Percentiles rank a stretch among this genome's conserved stretches.
phyloP scores from a whole-genome alignment of 2,888 invertebrate genomes.

The Tubulanus polymorphus region DNA sequence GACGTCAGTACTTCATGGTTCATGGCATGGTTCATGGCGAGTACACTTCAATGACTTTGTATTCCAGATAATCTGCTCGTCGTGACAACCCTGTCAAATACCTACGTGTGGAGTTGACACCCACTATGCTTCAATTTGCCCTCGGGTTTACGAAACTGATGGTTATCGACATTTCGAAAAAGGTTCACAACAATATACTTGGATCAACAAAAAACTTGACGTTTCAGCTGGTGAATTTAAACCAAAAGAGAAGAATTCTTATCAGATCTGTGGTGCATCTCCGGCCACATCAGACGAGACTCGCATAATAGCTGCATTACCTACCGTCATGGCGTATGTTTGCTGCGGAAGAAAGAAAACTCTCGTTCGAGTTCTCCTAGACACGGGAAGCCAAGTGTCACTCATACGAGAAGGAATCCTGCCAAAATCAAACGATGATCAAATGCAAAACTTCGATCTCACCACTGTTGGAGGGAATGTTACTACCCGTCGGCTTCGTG shows the following conservation, averaged over 20 bases:
- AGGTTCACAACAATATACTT: too few relatives aligned
- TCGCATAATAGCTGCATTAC: too few relatives aligned
- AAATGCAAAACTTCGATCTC: constrained; percentile 2
- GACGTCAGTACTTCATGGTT: too few relatives aligned
- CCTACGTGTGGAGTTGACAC: not conserved
- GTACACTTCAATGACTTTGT: too few relatives aligned
- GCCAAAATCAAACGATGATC: not conserved
- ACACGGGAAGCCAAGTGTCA: constrained; percentile 4
- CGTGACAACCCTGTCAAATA: not conserved
- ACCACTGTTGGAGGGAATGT: constrained; percentile 2
- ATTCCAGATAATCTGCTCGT: too few relatives aligned
- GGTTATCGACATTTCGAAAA: not conserved
- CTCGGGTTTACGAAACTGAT: not conserved
- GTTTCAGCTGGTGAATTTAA: not conserved
- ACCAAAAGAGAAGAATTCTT: too few relatives aligned
- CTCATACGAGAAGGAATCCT: constrained; percentile 1
- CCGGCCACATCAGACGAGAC: too few relatives aligned
- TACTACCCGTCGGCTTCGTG: not conserved
- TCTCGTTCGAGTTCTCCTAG: constrained; percentile 2
- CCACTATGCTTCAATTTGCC: not conserved
- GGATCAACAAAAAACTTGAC: too few relatives aligned
- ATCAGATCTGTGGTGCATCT: too few relatives aligned
- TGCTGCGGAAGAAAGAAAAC: constrained; percentile 4
- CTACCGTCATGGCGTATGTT: constrained; percentile 10
- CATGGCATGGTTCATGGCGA: too few relatives aligned